These are phyloP conservation scores for Antennarius striatus DNA, from an alignment of 2,113 vertebrate genomes.

Conservation along the genomic window DNA sequence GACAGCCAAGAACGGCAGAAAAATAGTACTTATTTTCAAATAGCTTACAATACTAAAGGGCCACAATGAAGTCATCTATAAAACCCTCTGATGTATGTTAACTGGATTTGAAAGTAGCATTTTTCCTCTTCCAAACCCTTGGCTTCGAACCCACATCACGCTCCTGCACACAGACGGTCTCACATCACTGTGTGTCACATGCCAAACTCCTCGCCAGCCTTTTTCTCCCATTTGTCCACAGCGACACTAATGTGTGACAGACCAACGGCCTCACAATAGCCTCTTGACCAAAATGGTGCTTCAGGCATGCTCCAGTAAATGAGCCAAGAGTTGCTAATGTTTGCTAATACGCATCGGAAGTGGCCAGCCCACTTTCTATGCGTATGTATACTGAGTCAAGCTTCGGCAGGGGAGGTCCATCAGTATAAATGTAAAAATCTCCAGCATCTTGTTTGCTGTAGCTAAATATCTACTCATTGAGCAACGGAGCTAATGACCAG, in stretches of 20 bases:
- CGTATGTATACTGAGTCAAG: too few relatives aligned
- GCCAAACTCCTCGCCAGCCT: constrained; percentile 16
- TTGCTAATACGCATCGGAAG: constrained; percentile 5
- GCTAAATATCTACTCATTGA: too few relatives aligned
- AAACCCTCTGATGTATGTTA: too few relatives aligned
- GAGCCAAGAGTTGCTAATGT: constrained; percentile 12
- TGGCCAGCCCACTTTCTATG: background rate
- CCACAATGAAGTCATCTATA: too few relatives aligned
- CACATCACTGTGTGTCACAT: constrained; percentile 11
- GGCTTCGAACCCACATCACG: background rate
- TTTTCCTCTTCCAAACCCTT: background rate
- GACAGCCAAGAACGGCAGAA: too few relatives aligned
- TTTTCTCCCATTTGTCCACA: constrained; percentile 28
- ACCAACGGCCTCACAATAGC: constrained; percentile 13
- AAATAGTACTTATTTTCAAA: too few relatives aligned
- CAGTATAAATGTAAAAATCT: too few relatives aligned
- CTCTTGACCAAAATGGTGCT: constrained; percentile 14
- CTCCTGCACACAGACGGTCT: background rate
- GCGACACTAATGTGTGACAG: constrained; percentile 36
- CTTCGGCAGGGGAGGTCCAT: too few relatives aligned
- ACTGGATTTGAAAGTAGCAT: background rate
- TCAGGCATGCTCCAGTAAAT: constrained; percentile 17
- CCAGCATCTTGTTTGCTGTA: too few relatives aligned
- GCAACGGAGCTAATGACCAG: too few relatives aligned
- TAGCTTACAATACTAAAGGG: too few relatives aligned